Evolutionary conservation across 1,140 invertebrate genomes (phyloP), one percentile per base, ranked within the genome.

Genomic region (Ectropis grisescens): DNA sequence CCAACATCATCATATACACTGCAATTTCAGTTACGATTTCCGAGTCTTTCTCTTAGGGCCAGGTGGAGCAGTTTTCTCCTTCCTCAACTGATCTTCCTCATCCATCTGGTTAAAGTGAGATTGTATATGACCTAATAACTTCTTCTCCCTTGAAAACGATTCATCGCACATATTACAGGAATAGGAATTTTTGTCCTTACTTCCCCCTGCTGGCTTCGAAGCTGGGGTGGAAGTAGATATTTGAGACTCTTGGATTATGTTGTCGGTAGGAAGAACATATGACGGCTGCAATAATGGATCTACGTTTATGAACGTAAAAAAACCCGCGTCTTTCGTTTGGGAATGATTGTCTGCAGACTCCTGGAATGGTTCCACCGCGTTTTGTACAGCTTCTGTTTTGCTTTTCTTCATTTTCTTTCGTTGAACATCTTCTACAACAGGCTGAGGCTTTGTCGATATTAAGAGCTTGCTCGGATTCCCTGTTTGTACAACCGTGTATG

Each of bases 231-330:
- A 70, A 4, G 72, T 76, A 2, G 74, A 62, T 27, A 78, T 76
- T 60, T 78, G 72, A n/a, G 72, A 74, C 46, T 81, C 76, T 34
- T 81, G 72, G 8, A 76, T 69, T 9, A 74, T 72, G 34, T 59
- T 78, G 40, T 72, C 51, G 1, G 76, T 81, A 2, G 76, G 76
- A 7, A 81, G 33, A 11, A 81, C 76, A 43, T 81, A 81, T n/a
- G 67, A 75, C 1, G 76, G 76, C 39, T 81, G 67, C 5, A 75
- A 33, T 8, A 72, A 46, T 3, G 76, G 71, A 47, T 81, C 76
- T 8, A 81, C 70, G 47, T 78, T 81, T 2, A 81, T 67, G 34
- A 81, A 78, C 5, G 72, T 75, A 27, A 81, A 81, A 30, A 69
- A 66, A 3, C 48, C 58, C 2, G 58, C n/a, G 40, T 78, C 59